Base-by-base conservation (phyloP, 1,140 invertebrate species). In the Pogonomyrmex barbatus region DNA sequence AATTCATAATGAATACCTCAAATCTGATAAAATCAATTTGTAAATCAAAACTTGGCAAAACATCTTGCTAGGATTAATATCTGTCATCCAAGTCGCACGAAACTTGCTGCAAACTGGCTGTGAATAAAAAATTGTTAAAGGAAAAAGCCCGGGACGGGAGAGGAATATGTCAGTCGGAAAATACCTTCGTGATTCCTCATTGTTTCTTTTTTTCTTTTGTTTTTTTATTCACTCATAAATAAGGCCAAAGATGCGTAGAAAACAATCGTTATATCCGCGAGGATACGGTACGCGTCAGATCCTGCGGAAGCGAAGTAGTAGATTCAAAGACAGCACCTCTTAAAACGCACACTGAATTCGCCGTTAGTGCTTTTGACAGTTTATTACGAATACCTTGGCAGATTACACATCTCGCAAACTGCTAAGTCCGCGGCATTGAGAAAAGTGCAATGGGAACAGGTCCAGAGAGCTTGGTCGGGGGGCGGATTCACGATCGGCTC, bases 401-500 rank as follows among this genome's bases (percentile, higher is more conserved):
- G 96, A 91, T 96, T 97, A 95, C 99, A 99, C 96, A 99, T 99
- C 93, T 99, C 98, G 95, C 98, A 99, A 85, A 96, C 96, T 77
- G 95, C 96, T 68, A 96, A 95, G 67, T 97, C 96, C 67, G 96
- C 94, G 83, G 96, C 96, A 96, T 99, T 99, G 91, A 99, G 96
- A 94, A 97, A 99, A 82, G 99, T 99, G 96, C 99, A 99, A 92
- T 98, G 97, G 84, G 96, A 96, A 95, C 99, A 99, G 12, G 98
- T 98, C 99, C 99, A 99, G 79, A 96, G 94, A 60, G 95, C 94
- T 84, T 92, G 92, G 79, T 94, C 92, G 1, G 90, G 73, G 62
- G 90, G 85, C 33, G 93, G 86, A 91, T 94, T 94, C 6, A 85
- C 90, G 2, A 83, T 75, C 6, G 93, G 65, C 17, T 91, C 92